Evolutionary conservation across 2,888 invertebrate genomes (phyloP), one percentile per base, ranked within the genome.

Genomic region (Sarcophaga caerulescens): DNA sequence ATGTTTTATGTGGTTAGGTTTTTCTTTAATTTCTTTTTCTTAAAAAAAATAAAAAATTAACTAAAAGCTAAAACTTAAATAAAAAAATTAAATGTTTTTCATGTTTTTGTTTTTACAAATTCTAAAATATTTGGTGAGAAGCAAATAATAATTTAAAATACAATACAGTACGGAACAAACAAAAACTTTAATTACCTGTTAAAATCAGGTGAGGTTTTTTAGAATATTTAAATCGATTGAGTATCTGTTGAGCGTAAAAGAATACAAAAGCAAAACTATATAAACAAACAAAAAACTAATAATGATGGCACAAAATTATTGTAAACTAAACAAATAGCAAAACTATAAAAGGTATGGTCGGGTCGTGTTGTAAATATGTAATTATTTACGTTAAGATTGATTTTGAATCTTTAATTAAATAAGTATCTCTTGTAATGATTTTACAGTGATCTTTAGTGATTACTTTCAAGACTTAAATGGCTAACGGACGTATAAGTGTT

Each of bases 401-500:
- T 62, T 63, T 62, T 76, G 35, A 35, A 35, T 8, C 35, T 35
- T 81, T 79, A 23, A 57, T 71, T 73, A 4, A 10, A 85, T 79
- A 45, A 52, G 52, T 52, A 52, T 35, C 35, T 35, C 35, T 35
- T 35, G 52, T 52, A 52, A 52, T 52, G 17, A 52, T 4, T 17
- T 52, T 52, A 52, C 8, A 35, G 8, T 23, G 23, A 23, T 68
- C 60, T 79, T 79, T 68, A 21, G 17, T 65, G 17, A 35, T 77
- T 83, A 71, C n/a, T 65, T 71, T 76, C 17, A 35, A 75, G 74
- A 75, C 89, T 89, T 89, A 88, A 69, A 84, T 81, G 63, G 84
- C 89, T 89, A 89, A 88, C 89, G 89, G 89, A 89, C 90, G 90
- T 89, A 87, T 89, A 88, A 86, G 87, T 89, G 88, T 87, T 88